These are phyloP conservation scores for Chaitophorus viminalis DNA, from an alignment of 2,888 invertebrate species.

Conservation along the genomic window DNA sequence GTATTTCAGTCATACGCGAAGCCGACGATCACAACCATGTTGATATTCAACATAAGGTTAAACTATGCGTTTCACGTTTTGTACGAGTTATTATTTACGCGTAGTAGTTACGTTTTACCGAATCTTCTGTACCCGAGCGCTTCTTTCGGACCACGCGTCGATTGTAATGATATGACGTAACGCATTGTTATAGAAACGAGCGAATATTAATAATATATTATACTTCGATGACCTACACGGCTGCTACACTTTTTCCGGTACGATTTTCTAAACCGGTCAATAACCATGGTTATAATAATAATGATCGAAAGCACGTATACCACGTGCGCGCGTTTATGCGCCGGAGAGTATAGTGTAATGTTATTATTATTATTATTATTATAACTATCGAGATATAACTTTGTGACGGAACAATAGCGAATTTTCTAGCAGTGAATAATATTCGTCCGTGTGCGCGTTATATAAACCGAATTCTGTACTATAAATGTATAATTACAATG, in stretches of 20 bases:
- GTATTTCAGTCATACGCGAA: too few relatives aligned
- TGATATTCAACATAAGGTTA: too few relatives aligned
- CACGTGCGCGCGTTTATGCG: too few relatives aligned
- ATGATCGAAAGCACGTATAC: too few relatives aligned
- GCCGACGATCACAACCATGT: too few relatives aligned
- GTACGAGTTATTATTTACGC: not conserved
- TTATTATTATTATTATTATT: not conserved
- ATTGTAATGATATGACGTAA: not conserved
- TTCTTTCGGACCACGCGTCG: not conserved
- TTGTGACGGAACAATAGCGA: constrained; percentile 28
- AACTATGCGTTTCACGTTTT: too few relatives aligned
- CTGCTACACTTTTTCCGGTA: constrained; percentile 27
- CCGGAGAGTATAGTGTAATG: constrained; percentile 6
- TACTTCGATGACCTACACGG: constrained; percentile 5
- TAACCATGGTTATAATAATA: too few relatives aligned
- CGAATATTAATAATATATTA: not conserved
- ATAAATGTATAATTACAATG: constrained; percentile 11
- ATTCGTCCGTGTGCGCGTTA: not conserved
- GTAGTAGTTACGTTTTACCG: not conserved
- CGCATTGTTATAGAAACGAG: constrained; percentile 29
- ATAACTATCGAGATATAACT: constrained; percentile 14
- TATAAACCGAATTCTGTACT: constrained; percentile 19
- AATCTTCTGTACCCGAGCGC: not conserved
- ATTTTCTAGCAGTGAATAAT: not conserved
- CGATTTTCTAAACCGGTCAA: too few relatives aligned